Evolutionary conservation across 2,797 vertebrate species (phyloP), one percentile per base, ranked within the genome.

Genomic region (Thripadectes ignobilis): DNA sequence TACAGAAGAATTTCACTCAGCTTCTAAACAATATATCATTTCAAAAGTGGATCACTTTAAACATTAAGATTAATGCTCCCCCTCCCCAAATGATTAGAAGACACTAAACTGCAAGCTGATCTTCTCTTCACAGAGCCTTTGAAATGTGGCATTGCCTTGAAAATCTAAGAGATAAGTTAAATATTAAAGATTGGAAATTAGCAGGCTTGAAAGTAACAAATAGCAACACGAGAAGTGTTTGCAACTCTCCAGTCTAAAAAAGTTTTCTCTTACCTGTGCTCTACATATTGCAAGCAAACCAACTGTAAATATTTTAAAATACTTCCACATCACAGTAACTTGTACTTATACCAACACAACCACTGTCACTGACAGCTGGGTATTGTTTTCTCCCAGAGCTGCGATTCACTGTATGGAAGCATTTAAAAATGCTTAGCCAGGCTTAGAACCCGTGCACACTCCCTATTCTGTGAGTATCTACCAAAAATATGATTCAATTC

Each of bases 11-110:
- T 98, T 98, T 96, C 96, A 97, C 87, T 78, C 82, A 95, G 94
- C 78, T 96, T 95, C 92, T 92, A 96, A 97, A 97, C 94, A 96
- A 97, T 98, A 94, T 51, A 98, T 98, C 97, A 98, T 95, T 97
- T 96, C 79, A 67, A 96, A 97, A 96, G 63, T 71, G 89, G 91
- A 97, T 97, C 96, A 95, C 85, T 97, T 97, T 91, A 97, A 96
- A 80, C 97, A 98, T 97, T 96, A 97, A 97, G 97, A 98, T 97
- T 97, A 96, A 98, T 97, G 96, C 85, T 81, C 87, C 51, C 63
- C 61, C 86, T 79, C 93, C 77, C 65, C 80, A 90, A 78, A 89
- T 93, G 91, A 94, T 74, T 92, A 96, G 75, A 90, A 83, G 62
- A 89, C 88, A 81, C 86, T 93, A 91, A 96, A 83, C 79, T 66